Conservation (phyloP, 2,113 vertebrate species). For the Ahaetulla prasina region DNA sequence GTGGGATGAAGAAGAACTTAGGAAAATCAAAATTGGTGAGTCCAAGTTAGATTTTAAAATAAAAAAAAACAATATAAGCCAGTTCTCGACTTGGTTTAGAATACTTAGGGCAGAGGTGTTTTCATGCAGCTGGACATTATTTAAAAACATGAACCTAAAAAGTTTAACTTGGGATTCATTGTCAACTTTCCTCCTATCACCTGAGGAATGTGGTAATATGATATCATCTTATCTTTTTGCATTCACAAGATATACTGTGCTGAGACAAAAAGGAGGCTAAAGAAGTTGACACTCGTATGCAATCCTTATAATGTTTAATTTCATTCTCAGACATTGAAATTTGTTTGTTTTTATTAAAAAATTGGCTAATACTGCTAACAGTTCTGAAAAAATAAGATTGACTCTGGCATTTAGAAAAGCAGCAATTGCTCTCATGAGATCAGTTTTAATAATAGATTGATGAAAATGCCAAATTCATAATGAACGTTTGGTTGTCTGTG, state of each 20-base stretch:
- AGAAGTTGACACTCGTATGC: background rate
- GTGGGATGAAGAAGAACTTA: conserved; percentile 38
- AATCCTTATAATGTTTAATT: background rate
- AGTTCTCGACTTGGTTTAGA: background rate
- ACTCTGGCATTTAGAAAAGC: background rate
- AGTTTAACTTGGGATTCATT: background rate
- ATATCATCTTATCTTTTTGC: background rate
- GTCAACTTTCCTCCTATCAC: background rate
- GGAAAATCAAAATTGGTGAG: conserved; percentile 51
- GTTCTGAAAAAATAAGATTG: background rate
- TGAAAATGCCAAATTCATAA: background rate
- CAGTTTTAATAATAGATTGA: background rate
- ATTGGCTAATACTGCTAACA: background rate
- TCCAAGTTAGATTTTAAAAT: too few relatives aligned
- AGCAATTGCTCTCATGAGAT: background rate
- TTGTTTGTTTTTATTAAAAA: background rate
- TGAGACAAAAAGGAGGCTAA: background rate
- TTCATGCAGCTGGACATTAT: background rate
- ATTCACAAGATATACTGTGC: background rate
- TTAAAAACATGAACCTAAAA: background rate
- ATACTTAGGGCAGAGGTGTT: background rate
- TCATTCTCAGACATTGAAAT: background rate
- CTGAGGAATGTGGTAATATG: background rate
- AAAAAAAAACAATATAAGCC: background rate
- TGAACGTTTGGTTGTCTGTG: background rate